phyloP scores from a whole-genome alignment of 2,797 vertebrate genomes.

The Babyrousa celebensis region DNA sequence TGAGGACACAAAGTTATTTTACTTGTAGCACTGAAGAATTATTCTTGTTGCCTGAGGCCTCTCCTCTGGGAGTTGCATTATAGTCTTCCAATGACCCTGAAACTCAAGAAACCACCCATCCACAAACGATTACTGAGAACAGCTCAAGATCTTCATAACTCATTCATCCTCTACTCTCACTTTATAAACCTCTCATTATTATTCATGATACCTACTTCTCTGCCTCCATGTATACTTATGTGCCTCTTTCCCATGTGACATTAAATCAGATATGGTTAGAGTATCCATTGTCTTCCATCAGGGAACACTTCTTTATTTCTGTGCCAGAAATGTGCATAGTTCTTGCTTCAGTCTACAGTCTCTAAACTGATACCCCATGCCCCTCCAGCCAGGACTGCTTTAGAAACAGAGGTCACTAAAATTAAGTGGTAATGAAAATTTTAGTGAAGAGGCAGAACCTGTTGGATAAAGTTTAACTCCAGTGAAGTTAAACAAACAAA shows the following conservation, averaged over 20 bases:
- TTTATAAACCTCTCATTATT: not conserved
- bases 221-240: too few species aligned
- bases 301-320: not conserved
- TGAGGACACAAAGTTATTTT: not conserved
- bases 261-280: not conserved
- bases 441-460: not conserved
- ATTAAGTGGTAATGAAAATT: not conserved
- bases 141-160: not conserved
- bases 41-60: not conserved
- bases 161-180: not conserved
- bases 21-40: not conserved
- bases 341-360: not conserved
- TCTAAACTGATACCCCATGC: not conserved
- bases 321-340: not conserved
- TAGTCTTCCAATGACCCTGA: not conserved
- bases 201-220: not conserved
- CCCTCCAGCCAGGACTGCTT: not conserved
- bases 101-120: not conserved
- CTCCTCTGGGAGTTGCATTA: not conserved
- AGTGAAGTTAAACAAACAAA: not conserved
- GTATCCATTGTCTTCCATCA: not conserved
- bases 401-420: not conserved
- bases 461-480: not conserved
- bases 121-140: not conserved
- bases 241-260: not conserved